Conservation (phyloP, 2,113 vertebrate genomes). For the Rissa tridactyla region DNA sequence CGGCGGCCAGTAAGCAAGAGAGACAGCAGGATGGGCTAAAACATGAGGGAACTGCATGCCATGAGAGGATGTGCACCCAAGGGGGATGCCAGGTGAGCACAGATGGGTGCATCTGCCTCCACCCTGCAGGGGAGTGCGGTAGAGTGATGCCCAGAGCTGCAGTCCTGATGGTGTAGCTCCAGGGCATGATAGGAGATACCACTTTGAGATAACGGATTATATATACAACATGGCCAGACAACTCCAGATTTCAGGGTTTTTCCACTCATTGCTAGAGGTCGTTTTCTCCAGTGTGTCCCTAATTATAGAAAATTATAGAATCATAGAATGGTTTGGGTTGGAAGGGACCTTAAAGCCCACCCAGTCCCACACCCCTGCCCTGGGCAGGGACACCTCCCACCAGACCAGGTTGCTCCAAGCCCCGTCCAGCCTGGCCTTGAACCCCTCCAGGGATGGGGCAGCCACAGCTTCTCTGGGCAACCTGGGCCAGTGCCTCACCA, state of each 20-base stretch:
- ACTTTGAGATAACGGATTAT: neutral
- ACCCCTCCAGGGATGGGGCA: no score
- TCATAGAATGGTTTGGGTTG: no score
- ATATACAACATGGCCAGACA: neutral
- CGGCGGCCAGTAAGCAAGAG: neutral
- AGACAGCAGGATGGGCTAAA: neutral
- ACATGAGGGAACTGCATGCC: neutral
- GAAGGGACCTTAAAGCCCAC: no score
- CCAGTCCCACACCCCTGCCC: no score
- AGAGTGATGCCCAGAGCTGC: neutral
- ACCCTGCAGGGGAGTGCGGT: neutral
- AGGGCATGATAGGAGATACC: rapidly evolving
- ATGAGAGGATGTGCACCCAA: rapidly evolving
- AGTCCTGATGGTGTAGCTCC: neutral
- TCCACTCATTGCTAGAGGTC: neutral
- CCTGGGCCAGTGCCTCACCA: no score
- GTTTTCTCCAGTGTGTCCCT: neutral
- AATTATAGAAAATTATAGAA: no score
- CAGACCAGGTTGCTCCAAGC: no score
- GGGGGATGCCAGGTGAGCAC: neutral
- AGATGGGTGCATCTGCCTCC: neutral
- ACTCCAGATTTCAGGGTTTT: neutral
- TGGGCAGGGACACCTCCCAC: no score
- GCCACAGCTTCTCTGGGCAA: no score
- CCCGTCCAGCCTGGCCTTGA: no score